Conservation (phyloP, 2,888 invertebrate genomes). For the Loripinus fragilis region DNA sequence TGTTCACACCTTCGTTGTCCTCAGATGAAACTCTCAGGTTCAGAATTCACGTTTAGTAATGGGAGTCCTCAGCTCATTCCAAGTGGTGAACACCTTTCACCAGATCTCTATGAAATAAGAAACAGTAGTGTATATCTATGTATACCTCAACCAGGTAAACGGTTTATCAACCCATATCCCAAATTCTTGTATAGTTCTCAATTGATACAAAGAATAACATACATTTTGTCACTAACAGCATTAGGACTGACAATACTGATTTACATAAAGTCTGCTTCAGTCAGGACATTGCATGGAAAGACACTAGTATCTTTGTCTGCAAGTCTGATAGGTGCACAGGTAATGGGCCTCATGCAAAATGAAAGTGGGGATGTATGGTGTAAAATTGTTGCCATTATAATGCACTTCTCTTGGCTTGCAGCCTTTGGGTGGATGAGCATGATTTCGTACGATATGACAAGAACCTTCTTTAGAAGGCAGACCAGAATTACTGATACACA, state of each 20-base stretch:
- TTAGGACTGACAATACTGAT: constrained; percentile 17
- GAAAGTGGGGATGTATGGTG: constrained; percentile 14
- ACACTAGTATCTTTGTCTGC: constrained; percentile 23
- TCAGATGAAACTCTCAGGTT: not conserved
- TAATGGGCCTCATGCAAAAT: not conserved
- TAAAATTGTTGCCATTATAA: constrained; percentile 29
- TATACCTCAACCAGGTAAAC: not conserved
- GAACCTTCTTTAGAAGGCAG: constrained; percentile 33
- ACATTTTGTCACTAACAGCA: constrained; percentile 10
- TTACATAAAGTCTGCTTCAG: constrained; percentile 6
- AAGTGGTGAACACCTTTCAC: not conserved
- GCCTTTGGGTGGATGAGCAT: constrained; percentile 52
- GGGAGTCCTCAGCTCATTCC: not conserved
- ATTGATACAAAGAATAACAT: not conserved
- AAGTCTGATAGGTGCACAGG: constrained; percentile 19
- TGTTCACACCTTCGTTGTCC: constrained; percentile 15
- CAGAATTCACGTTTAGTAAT: constrained; percentile 13
- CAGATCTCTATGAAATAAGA: constrained; percentile 6
- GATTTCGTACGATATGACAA: constrained; percentile 49
- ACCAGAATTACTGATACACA: not conserved
- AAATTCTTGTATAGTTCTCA: not conserved
- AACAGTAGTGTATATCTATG: constrained; percentile 7
- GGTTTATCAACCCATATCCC: not conserved
- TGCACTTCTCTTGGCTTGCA: constrained; percentile 42
- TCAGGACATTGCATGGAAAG: constrained; percentile 25